Conservation (phyloP, 2,797 vertebrate genomes). For the Tokudaia tokunoshimensis region DNA sequence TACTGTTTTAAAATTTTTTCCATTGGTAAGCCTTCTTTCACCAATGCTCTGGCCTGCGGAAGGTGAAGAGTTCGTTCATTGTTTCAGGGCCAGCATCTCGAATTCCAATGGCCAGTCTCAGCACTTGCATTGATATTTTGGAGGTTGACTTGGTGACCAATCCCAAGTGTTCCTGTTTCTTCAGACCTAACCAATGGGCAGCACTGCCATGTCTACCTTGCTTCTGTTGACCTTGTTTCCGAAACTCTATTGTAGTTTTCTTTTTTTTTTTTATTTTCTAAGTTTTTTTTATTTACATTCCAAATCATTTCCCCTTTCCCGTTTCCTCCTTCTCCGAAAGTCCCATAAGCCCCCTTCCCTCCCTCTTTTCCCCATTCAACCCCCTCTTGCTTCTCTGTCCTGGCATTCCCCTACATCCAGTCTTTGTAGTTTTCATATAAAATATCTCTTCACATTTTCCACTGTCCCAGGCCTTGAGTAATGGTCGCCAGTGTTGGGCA, state of each 20-base stretch:
- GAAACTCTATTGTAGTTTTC: slow-evolving; percentile 83
- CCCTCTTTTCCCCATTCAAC: no score
- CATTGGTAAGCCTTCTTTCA: not conserved
- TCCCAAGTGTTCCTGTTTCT: slow-evolving; percentile 86
- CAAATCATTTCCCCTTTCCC: no score
- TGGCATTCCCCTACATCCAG: no score
- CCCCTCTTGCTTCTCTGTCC: no score
- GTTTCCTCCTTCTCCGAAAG: no score
- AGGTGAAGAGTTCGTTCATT: not conserved
- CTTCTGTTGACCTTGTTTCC: slow-evolving; percentile 84
- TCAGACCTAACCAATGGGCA: slow-evolving; percentile 75
- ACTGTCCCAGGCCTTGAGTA: slow-evolving; percentile 87
- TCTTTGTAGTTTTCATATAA: slow-evolving; percentile 83
- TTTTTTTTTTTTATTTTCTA: slow-evolving; percentile 87
- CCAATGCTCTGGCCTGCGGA: not conserved
- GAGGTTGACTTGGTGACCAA: slow-evolving; percentile 67
- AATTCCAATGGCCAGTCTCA: not conserved
- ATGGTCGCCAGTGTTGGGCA: slow-evolving; percentile 84
- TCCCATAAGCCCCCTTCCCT: no score
- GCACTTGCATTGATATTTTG: not conserved
- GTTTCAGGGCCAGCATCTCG: fast-evolving
- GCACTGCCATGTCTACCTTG: slow-evolving; percentile 79
- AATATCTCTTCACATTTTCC: slow-evolving; percentile 85
- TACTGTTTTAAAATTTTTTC: not conserved
- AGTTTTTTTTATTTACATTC: no score